Percentiles rank a stretch among this genome's conserved stretches.
These are phyloP conservation scores for Chrysomela aeneicollis DNA, from an alignment of 2,888 invertebrate genomes.

Conservation along the genomic window DNA sequence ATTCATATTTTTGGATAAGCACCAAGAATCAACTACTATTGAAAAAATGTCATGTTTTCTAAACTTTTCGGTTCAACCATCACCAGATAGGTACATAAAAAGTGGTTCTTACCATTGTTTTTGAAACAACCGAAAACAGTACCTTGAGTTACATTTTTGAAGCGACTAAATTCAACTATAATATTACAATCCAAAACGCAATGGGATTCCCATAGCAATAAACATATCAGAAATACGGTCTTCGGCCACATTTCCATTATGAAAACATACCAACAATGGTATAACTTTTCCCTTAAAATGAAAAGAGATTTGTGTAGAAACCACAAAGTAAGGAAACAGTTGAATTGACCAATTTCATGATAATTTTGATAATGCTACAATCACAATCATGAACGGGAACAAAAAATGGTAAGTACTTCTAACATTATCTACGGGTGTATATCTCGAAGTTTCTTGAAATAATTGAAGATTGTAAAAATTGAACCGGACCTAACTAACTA, in stretches of 20 bases:
- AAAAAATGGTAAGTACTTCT: neutral
- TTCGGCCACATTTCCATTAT: neutral
- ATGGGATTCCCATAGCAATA: neutral
- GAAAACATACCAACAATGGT: too few relatives aligned
- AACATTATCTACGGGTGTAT: too few relatives aligned
- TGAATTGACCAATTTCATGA: neutral
- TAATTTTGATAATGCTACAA: neutral
- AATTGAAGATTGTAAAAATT: too few relatives aligned
- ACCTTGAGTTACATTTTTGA: neutral
- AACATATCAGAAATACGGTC: neutral
- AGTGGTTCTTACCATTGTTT: neutral
- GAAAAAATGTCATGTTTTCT: too few relatives aligned
- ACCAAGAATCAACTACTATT: too few relatives aligned
- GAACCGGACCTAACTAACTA: too few relatives aligned
- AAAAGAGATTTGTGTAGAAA: neutral
- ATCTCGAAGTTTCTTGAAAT: too few relatives aligned
- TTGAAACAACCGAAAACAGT: neutral
- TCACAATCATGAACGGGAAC: neutral
- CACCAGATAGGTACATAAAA: too few relatives aligned
- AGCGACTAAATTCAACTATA: neutral
- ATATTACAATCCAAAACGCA: neutral
- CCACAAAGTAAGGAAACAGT: neutral
- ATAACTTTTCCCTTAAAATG: neutral
- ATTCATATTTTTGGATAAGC: too few relatives aligned
- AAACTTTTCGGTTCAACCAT: too few relatives aligned